These are phyloP conservation scores for Heliothis virescens DNA, from an alignment of 1,140 invertebrate genomes.

Conservation along the genomic window DNA sequence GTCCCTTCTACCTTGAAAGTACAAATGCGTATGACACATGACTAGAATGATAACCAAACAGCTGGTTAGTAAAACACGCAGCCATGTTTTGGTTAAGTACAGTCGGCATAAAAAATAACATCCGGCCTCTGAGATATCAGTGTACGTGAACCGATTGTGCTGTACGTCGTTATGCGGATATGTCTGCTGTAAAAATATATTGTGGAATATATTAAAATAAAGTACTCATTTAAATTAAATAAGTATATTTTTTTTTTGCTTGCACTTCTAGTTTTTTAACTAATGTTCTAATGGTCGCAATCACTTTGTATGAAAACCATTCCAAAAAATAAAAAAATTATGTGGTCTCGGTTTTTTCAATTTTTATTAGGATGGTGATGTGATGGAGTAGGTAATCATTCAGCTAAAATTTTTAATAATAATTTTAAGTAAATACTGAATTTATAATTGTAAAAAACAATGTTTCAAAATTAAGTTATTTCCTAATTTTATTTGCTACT, in stretches of 20 bases:
- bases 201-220: neutral
- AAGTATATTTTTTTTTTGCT: neutral
- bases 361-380: too few species aligned
- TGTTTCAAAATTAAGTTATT: too few species aligned
- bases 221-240: neutral
- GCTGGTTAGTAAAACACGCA: conserved; percentile 37
- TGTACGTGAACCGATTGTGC: conserved; percentile 13
- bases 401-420: too few species aligned
- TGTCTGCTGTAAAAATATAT: neutral
- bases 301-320: too few species aligned
- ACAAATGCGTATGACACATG: neutral
- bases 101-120: conserved; percentile 46
- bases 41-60: conserved; percentile 24
- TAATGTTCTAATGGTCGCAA: too few species aligned
- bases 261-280: too few species aligned
- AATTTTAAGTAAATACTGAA: too few species aligned
- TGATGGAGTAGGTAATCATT: too few species aligned
- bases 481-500: too few species aligned
- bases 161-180: conserved; percentile 7
- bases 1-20: neutral
- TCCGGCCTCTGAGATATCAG: conserved; percentile 31
- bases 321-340: too few species aligned
- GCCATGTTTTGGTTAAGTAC: conserved; percentile 42
- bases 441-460: too few species aligned
- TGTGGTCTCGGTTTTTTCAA: too few species aligned